Evolutionary conservation across 1,140 invertebrate species (phyloP).

Genomic region (Orchestia grillus): DNA sequence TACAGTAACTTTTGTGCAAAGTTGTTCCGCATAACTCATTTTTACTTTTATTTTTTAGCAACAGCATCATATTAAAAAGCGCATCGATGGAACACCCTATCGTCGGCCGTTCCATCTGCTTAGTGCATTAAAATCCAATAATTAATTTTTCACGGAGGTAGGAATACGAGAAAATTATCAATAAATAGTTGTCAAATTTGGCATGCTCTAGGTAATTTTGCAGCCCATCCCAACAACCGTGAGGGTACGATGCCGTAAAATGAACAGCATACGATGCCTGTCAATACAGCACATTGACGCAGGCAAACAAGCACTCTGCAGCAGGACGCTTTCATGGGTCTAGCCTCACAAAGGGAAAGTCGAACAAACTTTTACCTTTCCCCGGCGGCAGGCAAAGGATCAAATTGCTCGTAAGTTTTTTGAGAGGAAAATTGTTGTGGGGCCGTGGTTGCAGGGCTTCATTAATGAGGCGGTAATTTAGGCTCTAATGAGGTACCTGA

Average conservation of each 20-base stretch:
- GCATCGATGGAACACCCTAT: no score
- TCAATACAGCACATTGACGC: not conserved
- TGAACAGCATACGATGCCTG: not conserved
- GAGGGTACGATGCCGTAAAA: not conserved
- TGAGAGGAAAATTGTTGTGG: constrained; percentile 16
- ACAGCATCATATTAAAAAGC: no score
- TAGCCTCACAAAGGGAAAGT: not conserved
- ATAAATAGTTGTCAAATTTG: not conserved
- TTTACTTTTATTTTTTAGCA: no score
- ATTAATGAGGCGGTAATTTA: constrained; percentile 49
- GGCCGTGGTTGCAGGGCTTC: constrained; percentile 49
- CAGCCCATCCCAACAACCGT: not conserved
- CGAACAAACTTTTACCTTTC: not conserved
- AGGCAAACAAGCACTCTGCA: no score
- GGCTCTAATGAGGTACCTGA: constrained; percentile 47
- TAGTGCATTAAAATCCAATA: no score
- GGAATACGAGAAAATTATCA: no score
- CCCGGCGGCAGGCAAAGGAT: not conserved
- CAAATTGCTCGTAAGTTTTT: constrained; percentile 54
- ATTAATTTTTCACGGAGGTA: no score
- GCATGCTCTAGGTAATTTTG: not conserved
- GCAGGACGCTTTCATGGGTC: not conserved
- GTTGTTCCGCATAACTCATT: no score
- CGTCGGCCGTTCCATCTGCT: no score
- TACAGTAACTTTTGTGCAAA: no score